phyloP scores from a whole-genome alignment of 2,797 vertebrate genomes.

The Premnoplex brunnescens region DNA sequence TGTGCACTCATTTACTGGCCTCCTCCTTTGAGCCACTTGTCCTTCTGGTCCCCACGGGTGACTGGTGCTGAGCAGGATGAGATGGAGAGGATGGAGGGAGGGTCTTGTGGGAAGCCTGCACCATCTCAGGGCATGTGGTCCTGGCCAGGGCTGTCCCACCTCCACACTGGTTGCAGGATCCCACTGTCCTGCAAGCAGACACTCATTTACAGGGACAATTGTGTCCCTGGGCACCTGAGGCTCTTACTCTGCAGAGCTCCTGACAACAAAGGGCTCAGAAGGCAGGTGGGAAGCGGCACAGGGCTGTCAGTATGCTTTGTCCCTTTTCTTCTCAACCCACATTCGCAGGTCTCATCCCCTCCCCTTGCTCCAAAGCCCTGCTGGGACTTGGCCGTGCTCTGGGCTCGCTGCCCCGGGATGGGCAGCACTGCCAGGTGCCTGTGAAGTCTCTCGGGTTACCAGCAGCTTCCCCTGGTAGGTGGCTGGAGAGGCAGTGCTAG shows the following conservation, averaged over 20 bases:
- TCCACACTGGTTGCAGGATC: not conserved
- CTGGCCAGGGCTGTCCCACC: not conserved
- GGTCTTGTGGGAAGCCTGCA: not conserved
- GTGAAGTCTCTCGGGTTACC: not conserved
- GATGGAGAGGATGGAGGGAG: not conserved
- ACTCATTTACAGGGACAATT: accelerated
- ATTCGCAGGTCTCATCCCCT: not conserved
- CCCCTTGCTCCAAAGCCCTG: not conserved
- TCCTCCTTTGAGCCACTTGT: not conserved
- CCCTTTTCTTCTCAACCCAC: accelerated
- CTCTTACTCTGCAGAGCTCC: accelerated
- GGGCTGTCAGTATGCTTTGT: not conserved
- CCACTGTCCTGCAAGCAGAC: not conserved
- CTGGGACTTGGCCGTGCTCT: not conserved
- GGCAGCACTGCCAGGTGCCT: not conserved
- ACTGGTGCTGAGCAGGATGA: not conserved
- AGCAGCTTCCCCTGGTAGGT: not conserved
- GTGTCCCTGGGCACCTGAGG: not conserved
- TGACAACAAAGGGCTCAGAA: not conserved
- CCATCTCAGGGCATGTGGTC: not conserved
- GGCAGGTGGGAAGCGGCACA: not conserved
- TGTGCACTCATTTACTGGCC: accelerated
- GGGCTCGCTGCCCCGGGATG: not conserved
- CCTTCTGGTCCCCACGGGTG: not conserved
- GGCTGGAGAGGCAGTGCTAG: not conserved